These are phyloP conservation scores for Leucozona laternaria DNA, from an alignment of 2,888 invertebrate genomes.

Conservation along the genomic window DNA sequence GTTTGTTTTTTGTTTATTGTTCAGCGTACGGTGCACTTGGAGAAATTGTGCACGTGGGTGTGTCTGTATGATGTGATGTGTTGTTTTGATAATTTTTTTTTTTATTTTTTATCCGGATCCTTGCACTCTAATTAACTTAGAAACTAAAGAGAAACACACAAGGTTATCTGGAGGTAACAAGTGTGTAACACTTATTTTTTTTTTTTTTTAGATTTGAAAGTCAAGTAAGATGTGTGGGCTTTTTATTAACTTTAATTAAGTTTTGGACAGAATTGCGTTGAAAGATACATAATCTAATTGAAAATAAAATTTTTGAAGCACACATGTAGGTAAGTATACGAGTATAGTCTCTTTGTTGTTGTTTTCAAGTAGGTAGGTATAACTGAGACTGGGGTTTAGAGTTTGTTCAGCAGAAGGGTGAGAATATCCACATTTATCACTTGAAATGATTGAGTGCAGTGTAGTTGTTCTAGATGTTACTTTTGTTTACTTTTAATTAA, in stretches of 20 bases:
- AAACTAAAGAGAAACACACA: slow-evolving; percentile 26
- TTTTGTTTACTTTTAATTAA: slow-evolving; percentile 60
- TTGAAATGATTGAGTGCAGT: slow-evolving; percentile 24
- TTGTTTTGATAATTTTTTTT: slow-evolving; percentile 16
- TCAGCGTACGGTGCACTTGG: slow-evolving; percentile 1
- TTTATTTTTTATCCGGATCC: slow-evolving; percentile 36
- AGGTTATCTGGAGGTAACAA: slow-evolving; percentile 41
- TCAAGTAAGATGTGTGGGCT: slow-evolving; percentile 5
- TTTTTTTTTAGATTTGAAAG: slow-evolving; percentile 1
- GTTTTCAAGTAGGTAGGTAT: neutral
- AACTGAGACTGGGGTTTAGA: neutral
- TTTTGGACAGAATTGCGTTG: slow-evolving; percentile 43
- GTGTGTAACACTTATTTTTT: slow-evolving; percentile 43
- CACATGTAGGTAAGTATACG: neutral
- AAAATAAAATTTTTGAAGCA: slow-evolving; percentile 14
- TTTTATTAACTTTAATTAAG: slow-evolving; percentile 73
- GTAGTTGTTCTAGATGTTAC: slow-evolving; percentile 22
- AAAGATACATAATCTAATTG: slow-evolving; percentile 66
- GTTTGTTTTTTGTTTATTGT: slow-evolving; percentile 68
- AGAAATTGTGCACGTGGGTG: neutral
- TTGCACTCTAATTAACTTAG: slow-evolving; percentile 71
- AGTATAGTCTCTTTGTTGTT: neutral
- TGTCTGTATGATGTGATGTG: slow-evolving; percentile 16
- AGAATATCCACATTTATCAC: slow-evolving; percentile 16
- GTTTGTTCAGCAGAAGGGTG: neutral